These are phyloP conservation scores for Microctenopoma stevenorrisi DNA, from an alignment of 2,797 vertebrate species.

Conservation along the genomic window DNA sequence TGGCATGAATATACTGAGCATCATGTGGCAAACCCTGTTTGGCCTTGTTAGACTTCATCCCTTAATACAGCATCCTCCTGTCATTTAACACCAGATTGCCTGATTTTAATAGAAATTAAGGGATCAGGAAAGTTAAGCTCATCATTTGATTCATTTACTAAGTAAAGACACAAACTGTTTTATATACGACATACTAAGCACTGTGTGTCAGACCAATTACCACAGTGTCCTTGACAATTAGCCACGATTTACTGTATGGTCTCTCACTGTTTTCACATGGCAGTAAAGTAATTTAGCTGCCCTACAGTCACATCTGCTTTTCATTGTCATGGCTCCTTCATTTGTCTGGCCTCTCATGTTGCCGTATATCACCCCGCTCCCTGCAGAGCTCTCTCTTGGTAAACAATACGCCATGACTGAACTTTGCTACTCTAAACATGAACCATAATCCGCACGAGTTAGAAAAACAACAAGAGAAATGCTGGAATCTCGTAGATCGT, in stretches of 20 bases:
- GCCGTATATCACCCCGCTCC: conserved; percentile 63
- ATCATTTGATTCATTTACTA: not conserved
- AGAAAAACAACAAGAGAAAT: conserved; percentile 48
- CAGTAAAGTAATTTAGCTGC: conserved; percentile 63
- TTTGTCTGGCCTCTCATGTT: conserved; percentile 65
- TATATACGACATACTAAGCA: not conserved
- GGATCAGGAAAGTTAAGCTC: conserved; percentile 32
- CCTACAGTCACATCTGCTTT: conserved; percentile 79
- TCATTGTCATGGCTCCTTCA: conserved; percentile 70
- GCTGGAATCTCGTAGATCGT: conserved; percentile 32
- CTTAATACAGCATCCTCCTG: conserved; percentile 53
- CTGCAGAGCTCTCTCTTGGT: conserved; percentile 40
- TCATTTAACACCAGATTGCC: conserved; percentile 40
- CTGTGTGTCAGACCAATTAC: conserved; percentile 38
- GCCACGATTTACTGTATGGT: conserved; percentile 38
- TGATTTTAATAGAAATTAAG: conserved; percentile 53
- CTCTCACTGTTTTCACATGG: conserved; percentile 54
- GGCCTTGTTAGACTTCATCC: conserved; percentile 44
- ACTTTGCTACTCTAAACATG: conserved; percentile 54
- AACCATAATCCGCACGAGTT: conserved; percentile 34
- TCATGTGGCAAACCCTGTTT: conserved; percentile 49
- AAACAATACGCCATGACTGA: conserved; percentile 60
- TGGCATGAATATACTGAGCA: conserved; percentile 44
- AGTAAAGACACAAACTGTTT: not conserved
- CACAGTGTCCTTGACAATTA: conserved; percentile 49